These are phyloP conservation scores for Alces alces DNA, from an alignment of 2,113 vertebrate species.

Conservation along the genomic window DNA sequence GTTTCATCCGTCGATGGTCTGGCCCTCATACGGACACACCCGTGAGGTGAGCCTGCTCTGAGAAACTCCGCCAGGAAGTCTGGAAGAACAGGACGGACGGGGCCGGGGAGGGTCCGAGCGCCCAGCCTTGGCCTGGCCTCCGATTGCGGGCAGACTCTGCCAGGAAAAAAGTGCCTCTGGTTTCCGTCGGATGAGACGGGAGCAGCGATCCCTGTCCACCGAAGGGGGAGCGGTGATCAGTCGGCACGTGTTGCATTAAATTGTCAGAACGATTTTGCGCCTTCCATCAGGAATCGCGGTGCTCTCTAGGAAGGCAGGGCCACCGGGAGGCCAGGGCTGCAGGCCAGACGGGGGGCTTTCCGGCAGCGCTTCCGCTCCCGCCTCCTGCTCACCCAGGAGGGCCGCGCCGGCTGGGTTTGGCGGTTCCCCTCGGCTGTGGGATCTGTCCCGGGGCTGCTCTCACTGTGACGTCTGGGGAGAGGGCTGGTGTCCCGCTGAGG, in stretches of 20 bases:
- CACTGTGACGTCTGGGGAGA: neutral
- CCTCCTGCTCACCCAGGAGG: accelerated
- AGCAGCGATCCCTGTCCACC: accelerated
- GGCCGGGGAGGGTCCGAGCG: accelerated
- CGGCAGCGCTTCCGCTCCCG: accelerated
- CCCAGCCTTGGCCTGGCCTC: neutral
- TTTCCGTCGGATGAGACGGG: accelerated
- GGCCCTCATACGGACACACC: accelerated
- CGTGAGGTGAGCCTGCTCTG: neutral
- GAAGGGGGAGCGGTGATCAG: neutral
- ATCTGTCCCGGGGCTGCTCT: neutral
- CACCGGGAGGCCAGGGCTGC: no score
- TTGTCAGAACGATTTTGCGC: neutral
- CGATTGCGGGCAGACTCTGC: accelerated
- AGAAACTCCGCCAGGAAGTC: no score
- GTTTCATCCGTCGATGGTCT: accelerated
- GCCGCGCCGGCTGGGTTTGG: accelerated
- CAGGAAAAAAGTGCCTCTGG: neutral
- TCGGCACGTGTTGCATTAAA: neutral
- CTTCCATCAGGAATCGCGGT: neutral
- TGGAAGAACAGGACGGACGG: neutral
- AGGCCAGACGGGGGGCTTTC: accelerated
- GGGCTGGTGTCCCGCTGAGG: accelerated
- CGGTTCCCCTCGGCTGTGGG: accelerated
- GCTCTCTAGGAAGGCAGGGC: neutral